Conservation (phyloP, 2,797 vertebrate species). For the Salarias fasciatus region DNA sequence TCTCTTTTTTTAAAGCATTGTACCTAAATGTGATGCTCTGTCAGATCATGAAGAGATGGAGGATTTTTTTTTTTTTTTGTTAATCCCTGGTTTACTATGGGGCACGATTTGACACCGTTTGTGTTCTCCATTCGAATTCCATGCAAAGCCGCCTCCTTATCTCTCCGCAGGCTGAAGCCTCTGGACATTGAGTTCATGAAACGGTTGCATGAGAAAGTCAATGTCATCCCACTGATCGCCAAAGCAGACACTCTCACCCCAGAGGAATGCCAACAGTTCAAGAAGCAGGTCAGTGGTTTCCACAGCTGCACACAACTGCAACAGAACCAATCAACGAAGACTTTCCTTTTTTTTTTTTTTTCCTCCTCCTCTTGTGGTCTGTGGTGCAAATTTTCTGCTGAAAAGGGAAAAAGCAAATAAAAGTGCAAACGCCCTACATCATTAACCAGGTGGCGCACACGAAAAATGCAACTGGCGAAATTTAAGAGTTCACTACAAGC, state of each 20-base stretch:
- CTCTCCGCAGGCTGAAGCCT: constrained; percentile 91
- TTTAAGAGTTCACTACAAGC: no score
- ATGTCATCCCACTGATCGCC: constrained; percentile 98
- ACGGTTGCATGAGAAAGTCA: constrained; percentile 98
- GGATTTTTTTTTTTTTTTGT: no score
- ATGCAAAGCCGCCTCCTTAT: constrained; percentile 8
- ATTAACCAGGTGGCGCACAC: no score
- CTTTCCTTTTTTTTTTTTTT: neutral
- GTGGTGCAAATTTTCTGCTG: neutral
- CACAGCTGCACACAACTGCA: constrained; percentile 45
- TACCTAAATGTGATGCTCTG: no score
- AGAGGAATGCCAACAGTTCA: constrained; percentile 98
- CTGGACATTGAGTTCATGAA: constrained; percentile 99
- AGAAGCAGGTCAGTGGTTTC: constrained; percentile 92
- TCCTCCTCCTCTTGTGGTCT: constrained; percentile 6
- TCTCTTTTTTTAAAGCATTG: no score
- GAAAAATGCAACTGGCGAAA: no score
- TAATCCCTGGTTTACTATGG: no score
- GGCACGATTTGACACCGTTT: no score
- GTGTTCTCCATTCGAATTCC: neutral
- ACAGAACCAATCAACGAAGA: neutral
- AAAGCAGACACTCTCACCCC: constrained; percentile 99
- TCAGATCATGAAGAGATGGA: no score
- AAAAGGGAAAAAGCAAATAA: no score
- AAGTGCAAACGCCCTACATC: no score